phyloP scores from a whole-genome alignment of 2,113 vertebrate genomes.

The Oenanthe melanoleuca region DNA sequence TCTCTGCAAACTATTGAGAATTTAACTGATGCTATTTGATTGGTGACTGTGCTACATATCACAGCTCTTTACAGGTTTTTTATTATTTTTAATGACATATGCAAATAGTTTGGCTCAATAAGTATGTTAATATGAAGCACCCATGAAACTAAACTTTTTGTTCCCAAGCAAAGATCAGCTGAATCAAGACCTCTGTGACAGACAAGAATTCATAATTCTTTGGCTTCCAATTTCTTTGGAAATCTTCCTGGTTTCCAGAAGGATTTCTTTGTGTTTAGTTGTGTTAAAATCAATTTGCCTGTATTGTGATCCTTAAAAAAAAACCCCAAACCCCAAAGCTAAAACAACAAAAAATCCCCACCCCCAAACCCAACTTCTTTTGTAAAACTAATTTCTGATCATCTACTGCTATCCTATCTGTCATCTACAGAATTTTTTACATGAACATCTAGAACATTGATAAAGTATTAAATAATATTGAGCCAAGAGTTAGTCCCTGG shows the following conservation, averaged over 20 bases:
- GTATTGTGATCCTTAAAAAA: neutral
- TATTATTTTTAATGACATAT: neutral
- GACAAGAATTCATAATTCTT: neutral
- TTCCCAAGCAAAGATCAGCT: neutral
- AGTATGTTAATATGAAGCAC: neutral
- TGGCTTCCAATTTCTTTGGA: neutral
- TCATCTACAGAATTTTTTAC: neutral
- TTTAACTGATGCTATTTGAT: neutral
- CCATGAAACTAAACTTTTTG: neutral
- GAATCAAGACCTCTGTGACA: accelerated
- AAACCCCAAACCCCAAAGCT: neutral
- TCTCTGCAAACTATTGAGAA: neutral
- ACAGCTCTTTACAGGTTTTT: neutral
- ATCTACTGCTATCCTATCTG: neutral
- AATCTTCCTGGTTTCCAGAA: neutral
- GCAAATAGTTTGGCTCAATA: neutral
- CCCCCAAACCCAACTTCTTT: neutral
- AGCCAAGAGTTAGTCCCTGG: neutral
- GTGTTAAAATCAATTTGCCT: neutral
- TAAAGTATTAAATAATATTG: constrained; percentile 31
- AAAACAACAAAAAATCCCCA: neutral
- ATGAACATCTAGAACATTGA: neutral
- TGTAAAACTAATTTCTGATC: neutral
- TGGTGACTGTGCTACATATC: neutral
- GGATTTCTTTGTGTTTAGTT: neutral